Evolutionary conservation across 2,797 vertebrate genomes (phyloP).

Genomic region (Enteromius unitaeniatus): DNA sequence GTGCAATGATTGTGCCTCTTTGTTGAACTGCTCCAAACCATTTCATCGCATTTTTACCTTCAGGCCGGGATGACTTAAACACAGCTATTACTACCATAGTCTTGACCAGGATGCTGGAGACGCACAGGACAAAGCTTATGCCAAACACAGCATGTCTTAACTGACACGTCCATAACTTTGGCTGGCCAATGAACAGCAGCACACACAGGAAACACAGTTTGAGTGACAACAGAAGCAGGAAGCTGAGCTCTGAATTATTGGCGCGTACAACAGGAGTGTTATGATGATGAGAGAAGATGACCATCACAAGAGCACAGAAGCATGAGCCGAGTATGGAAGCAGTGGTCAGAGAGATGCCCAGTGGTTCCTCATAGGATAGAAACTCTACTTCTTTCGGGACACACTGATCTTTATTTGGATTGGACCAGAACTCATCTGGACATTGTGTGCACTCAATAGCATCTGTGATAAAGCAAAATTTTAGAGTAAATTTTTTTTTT

Average conservation of each 20-base stretch:
- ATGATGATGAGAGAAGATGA: constrained; percentile 26
- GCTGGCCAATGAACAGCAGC: constrained; percentile 58
- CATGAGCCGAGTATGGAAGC: constrained; percentile 48
- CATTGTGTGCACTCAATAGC: constrained; percentile 46
- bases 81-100: constrained; percentile 75
- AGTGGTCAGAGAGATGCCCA: constrained; percentile 56
- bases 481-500: not conserved
- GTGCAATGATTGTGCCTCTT: constrained; percentile 69
- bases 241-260: constrained; percentile 61
- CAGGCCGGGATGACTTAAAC: constrained; percentile 65
- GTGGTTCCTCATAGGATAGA: constrained; percentile 48
- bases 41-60: constrained; percentile 64
- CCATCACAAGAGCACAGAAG: constrained; percentile 24
- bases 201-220: constrained; percentile 60
- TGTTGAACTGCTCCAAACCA: constrained; percentile 73
- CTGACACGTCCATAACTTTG: constrained; percentile 58
- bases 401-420: constrained; percentile 34
- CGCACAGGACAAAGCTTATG: constrained; percentile 58
- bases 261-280: constrained; percentile 53
- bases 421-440: constrained; percentile 54
- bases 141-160: constrained; percentile 62
- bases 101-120: constrained; percentile 65
- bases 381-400: constrained; percentile 53
- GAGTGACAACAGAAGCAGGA: constrained; percentile 54
- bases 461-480: constrained; percentile 26